Evolutionary conservation across 2,888 invertebrate genomes (phyloP).

Genomic region (Troides helena): DNA sequence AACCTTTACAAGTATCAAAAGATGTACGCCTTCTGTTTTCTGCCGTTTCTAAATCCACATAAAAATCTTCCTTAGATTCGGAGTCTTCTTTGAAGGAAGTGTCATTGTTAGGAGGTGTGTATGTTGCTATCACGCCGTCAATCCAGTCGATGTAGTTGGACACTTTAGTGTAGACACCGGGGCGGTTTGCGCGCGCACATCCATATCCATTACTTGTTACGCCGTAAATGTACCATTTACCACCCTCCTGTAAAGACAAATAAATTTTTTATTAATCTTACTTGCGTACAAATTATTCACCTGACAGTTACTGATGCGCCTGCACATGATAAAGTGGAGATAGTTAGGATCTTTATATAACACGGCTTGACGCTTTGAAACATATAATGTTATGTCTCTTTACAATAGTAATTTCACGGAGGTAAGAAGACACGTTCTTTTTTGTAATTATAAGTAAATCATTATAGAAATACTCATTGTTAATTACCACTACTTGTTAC

Average conservation of each 20-base stretch:
- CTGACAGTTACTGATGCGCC: neutral
- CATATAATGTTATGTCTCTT: too few relatives aligned
- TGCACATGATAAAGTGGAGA: too few relatives aligned
- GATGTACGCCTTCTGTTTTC: slow-evolving; percentile 59
- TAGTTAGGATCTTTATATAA: too few relatives aligned
- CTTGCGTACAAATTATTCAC: neutral
- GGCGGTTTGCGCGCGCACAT: slow-evolving; percentile 87
- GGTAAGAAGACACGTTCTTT: too few relatives aligned
- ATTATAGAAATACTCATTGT: too few relatives aligned
- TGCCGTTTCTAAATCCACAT: slow-evolving; percentile 65
- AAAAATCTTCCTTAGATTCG: slow-evolving; percentile 57
- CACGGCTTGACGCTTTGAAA: too few relatives aligned
- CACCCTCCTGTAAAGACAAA: slow-evolving; percentile 61
- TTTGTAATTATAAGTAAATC: too few relatives aligned
- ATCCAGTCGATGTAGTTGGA: slow-evolving; percentile 88
- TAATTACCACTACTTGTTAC: too few relatives aligned
- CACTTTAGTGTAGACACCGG: slow-evolving; percentile 90
- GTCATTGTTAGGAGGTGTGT: slow-evolving; percentile 53
- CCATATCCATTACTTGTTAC: slow-evolving; percentile 91
- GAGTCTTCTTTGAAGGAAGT: slow-evolving; percentile 40
- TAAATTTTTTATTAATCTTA: neutral
- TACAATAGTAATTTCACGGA: too few relatives aligned
- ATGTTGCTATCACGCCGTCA: slow-evolving; percentile 72
- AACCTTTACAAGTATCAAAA: slow-evolving; percentile 81
- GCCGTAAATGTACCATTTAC: slow-evolving; percentile 79